Evolutionary conservation across 37 sponge, comb jelly and placozoan species (phyloP).

Genomic region (Ephydatia muelleri): DNA sequence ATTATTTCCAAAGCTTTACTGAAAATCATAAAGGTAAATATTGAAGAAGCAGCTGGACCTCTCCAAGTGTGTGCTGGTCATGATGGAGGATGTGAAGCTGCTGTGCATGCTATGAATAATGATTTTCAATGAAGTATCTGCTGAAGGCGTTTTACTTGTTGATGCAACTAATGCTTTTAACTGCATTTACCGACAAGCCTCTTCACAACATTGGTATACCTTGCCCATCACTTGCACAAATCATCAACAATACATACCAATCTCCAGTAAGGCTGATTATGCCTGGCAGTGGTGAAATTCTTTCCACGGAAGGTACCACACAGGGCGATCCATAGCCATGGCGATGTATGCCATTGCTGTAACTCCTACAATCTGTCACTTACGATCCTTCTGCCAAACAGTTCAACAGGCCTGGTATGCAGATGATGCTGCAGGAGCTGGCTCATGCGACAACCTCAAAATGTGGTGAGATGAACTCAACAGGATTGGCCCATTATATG

Average conservation of each 20-base stretch:
- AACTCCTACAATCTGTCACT: conserved; percentile 18
- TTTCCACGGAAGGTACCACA: too few species aligned
- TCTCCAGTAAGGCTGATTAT: conserved; percentile 16
- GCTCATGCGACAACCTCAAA: conserved; percentile 21
- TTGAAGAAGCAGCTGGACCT: conserved; percentile 54
- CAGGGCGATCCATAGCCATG: conserved; percentile 30
- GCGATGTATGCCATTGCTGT: conserved; percentile 60
- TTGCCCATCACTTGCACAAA: conserved; percentile 39
- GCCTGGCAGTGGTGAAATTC: not conserved
- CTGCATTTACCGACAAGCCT: conserved; percentile 52
- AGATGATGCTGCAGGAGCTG: conserved; percentile 55
- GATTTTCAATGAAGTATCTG: conserved; percentile 25
- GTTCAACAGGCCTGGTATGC: conserved; percentile 63
- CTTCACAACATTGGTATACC: conserved; percentile 47
- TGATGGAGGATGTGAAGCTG: conserved; percentile 63
- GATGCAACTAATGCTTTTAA: conserved; percentile 77
- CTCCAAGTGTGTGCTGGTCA: conserved; percentile 72
- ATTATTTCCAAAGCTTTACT: conserved; percentile 57
- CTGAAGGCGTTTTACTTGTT: conserved; percentile 49
- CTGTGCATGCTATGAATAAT: conserved; percentile 53
- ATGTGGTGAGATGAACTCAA: conserved; percentile 30
- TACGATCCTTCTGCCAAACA: not conserved
- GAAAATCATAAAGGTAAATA: conserved; percentile 13
- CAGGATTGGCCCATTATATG: conserved; percentile 28
- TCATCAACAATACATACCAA: conserved; percentile 35